Conservation (phyloP, 2,888 invertebrate genomes). For the Nomada lathburiana region DNA sequence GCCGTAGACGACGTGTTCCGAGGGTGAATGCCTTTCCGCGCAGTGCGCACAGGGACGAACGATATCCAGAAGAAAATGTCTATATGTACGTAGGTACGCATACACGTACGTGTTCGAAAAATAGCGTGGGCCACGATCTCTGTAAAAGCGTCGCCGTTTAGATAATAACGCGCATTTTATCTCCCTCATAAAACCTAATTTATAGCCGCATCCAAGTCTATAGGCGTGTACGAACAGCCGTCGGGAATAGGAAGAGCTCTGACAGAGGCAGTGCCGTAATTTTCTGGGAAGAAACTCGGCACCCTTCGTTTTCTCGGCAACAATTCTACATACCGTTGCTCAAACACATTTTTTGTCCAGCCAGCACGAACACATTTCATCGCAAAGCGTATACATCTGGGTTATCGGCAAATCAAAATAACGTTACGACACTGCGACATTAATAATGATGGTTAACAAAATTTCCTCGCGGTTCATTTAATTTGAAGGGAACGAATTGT, state of each 20-base stretch:
- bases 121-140: constrained; percentile 80
- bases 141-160: constrained; percentile 83
- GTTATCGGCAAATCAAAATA: background rate
- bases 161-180: constrained; percentile 84
- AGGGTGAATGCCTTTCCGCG: constrained; percentile 66
- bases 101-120: constrained; percentile 64
- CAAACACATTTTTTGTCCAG: background rate
- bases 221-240: constrained; percentile 77
- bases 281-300: constrained; percentile 48
- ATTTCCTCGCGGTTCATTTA: too few species aligned
- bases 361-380: background rate
- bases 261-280: constrained; percentile 67
- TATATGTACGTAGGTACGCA: constrained; percentile 3
- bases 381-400: too few species aligned
- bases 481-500: too few species aligned
- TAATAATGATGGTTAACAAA: too few species aligned
- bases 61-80: background rate
- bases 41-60: constrained; percentile 9
- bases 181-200: constrained; percentile 84
- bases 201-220: constrained; percentile 82
- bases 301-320: constrained; percentile 30
- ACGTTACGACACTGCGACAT: too few species aligned
- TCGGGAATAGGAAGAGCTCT: constrained; percentile 77
- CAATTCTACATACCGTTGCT: constrained; percentile 9
- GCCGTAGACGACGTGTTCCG: constrained; percentile 63